phyloP scores from a whole-genome alignment of 2,113 vertebrate species.

The Rousettus leschenaultii region DNA sequence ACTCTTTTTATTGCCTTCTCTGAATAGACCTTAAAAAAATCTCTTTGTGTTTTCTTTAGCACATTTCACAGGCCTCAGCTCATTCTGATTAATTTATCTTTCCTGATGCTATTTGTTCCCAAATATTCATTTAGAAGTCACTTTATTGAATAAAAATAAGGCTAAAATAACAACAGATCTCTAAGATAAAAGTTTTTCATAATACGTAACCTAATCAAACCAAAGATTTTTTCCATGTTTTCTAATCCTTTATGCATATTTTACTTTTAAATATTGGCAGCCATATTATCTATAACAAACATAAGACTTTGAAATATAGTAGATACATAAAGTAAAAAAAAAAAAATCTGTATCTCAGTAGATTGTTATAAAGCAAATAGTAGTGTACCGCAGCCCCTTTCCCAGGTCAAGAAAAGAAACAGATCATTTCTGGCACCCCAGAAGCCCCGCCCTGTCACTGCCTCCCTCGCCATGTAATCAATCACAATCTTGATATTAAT shows the following conservation, averaged over 20 bases:
- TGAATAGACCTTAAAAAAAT: background rate
- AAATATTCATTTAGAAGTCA: background rate
- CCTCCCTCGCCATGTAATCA: background rate
- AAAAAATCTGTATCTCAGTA: background rate
- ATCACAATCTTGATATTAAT: background rate
- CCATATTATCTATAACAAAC: background rate
- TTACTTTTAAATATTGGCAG: background rate
- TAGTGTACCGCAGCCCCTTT: background rate
- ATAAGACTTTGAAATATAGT: background rate
- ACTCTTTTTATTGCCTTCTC: background rate
- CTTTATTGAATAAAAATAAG: background rate
- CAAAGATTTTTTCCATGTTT: background rate
- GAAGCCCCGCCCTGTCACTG: background rate
- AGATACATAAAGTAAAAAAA: background rate
- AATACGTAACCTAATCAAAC: background rate
- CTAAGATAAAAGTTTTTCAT: background rate
- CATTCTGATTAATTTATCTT: slow-evolving; percentile 33
- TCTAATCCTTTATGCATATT: background rate
- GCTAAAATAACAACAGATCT: background rate
- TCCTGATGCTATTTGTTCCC: background rate
- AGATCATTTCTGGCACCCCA: background rate
- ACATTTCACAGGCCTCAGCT: background rate
- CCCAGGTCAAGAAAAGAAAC: background rate
- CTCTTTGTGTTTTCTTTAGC: background rate
- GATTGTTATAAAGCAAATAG: background rate